These are phyloP conservation scores for Paracentrotus lividus DNA, from an alignment of 53 echinoderm and acorn worm species.

Conservation along the genomic window DNA sequence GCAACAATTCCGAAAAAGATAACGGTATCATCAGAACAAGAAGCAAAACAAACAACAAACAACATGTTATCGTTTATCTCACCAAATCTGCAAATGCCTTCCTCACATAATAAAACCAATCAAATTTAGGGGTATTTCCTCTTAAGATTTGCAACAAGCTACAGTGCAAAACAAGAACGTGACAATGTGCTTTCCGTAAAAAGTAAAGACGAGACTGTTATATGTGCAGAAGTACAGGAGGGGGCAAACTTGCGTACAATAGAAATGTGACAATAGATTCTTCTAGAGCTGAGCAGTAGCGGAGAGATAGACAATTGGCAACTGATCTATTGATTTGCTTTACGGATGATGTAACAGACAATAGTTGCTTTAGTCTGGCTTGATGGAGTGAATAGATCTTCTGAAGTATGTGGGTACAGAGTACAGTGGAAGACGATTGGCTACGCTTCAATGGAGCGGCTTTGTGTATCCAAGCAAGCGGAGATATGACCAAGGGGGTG, in stretches of 20 bases:
- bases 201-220: conserved; percentile 25
- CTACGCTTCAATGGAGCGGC: background rate
- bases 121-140: background rate
- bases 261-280: background rate
- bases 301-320: conserved; percentile 20
- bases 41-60: conserved; percentile 35
- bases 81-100: conserved; percentile 42
- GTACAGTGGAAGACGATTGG: background rate
- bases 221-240: background rate
- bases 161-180: background rate
- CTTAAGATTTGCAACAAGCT: background rate
- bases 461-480: conserved; percentile 8
- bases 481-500: background rate
- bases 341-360: conserved; percentile 31
- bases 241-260: background rate
- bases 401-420: conserved; percentile 36
- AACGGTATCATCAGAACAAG: background rate
- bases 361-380: background rate
- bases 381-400: background rate
- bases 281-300: background rate
- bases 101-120: conserved; percentile 45
- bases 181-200: background rate
- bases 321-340: conserved; percentile 1
- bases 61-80: conserved; percentile 22
- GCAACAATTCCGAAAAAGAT: background rate